Percentiles rank a stretch among this genome's conserved stretches.
Evolutionary conservation across 2,797 vertebrate genomes (phyloP).

Genomic region (Poecilia picta): DNA sequence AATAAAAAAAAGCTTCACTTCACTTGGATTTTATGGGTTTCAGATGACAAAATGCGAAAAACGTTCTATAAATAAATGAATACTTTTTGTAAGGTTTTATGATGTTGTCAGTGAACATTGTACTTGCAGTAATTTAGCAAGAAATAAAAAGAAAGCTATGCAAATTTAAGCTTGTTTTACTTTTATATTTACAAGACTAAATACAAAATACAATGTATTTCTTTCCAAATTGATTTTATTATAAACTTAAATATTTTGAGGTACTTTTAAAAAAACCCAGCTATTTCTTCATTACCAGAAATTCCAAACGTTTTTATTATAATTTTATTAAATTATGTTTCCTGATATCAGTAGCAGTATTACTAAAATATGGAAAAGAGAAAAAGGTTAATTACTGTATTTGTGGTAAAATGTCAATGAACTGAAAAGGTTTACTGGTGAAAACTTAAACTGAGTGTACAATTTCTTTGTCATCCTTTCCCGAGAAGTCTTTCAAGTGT

Average conservation of each 20-base stretch:
- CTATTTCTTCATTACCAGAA: conserved; percentile 23
- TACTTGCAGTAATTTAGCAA: not conserved
- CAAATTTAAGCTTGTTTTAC: not conserved
- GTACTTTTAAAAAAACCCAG: not conserved
- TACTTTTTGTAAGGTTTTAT: not conserved
- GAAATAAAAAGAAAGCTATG: not conserved
- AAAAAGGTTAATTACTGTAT: not conserved
- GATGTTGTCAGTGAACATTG: conserved; percentile 1
- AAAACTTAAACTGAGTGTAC: not conserved
- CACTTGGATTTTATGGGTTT: no score
- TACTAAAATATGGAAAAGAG: not conserved
- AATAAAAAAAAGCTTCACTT: not conserved
- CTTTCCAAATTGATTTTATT: not conserved
- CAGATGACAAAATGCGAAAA: no score
- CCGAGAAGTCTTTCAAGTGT: conserved; percentile 34
- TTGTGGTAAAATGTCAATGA: not conserved
- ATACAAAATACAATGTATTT: not conserved
- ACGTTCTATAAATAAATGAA: no score
- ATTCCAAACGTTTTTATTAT: conserved; percentile 14
- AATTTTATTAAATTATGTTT: not conserved
- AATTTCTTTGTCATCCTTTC: conserved; percentile 31
- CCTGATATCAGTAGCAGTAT: not conserved
- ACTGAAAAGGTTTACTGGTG: not conserved
- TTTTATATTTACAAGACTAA: not conserved
- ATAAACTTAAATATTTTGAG: not conserved